Base-by-base conservation (phyloP, 2,797 vertebrate genomes). In the Hypotaenidia philippensis region DNA sequence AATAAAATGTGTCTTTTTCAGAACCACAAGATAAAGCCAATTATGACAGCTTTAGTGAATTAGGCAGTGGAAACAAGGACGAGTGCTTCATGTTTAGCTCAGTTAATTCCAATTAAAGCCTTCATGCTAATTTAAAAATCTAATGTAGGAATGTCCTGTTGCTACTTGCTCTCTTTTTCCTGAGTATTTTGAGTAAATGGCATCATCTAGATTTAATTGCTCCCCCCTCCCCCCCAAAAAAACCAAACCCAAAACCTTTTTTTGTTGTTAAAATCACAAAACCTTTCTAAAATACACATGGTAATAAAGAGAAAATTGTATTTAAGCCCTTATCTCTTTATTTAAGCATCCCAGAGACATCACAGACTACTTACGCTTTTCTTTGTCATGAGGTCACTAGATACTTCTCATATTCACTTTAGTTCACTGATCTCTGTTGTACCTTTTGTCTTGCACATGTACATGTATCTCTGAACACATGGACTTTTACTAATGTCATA, bases 91-190 rank as follows among this genome's bases (percentile, higher is more conserved):
- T 82, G 36, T 68, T 85, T 92, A 90, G 77, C 52, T 96, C 60
- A 50, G 69, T 91, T 95, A 81, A 77, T 93, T 87, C 49, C 45
- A 76, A 74, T 96, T 66, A 76, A 87, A 93, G 21, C 36, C 77
- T 93, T 83, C 81, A 74, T 12, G 87, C 55, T 68, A 61, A 83
- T 90, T 91, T 86, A 76, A 34, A 92, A 91, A 93, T 91, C 52
- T 76, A 21, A 64, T 60, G 13, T 50, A 74, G 44, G 91, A 87
- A 81, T 50, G 26, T 55, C 40, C 61, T 80, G 8, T 68, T 72
- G 41, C 69, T 72, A 25, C 72, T 63, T 87, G 44, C 18, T 86
- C 18, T 86, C 47, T 15, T 88, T 85, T 79, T 38, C 8, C 29
- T 13, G 61, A 40, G 22, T 59, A 34, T 70, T 69, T 93, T 86